phyloP scores from a whole-genome alignment of 2,888 invertebrate genomes.

The Linyphia triangularis region DNA sequence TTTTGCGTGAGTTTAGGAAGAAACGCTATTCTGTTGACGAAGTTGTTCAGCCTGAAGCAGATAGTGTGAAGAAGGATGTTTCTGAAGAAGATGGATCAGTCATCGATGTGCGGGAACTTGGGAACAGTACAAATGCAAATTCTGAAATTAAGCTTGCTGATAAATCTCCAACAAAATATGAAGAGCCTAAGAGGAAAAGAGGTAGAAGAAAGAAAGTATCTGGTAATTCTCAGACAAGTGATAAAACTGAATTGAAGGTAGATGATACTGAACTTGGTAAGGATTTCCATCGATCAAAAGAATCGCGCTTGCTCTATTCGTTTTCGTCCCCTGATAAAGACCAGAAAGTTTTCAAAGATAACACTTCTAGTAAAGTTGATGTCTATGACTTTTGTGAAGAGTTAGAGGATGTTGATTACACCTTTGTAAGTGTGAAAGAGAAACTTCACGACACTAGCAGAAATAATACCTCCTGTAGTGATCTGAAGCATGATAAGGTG shows the following conservation, averaged over 20 bases:
- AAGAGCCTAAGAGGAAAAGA: constrained; percentile 77
- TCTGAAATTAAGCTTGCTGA: constrained; percentile 24
- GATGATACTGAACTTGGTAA: constrained; percentile 71
- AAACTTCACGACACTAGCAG: constrained; percentile 60
- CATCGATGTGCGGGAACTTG: background rate
- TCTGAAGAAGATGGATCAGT: constrained; percentile 23
- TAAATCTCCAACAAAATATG: constrained; percentile 27
- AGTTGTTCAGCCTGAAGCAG: constrained; percentile 20
- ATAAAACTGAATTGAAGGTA: constrained; percentile 64
- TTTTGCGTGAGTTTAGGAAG: constrained; percentile 26
- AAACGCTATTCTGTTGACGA: constrained; percentile 40
- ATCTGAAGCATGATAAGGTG: constrained; percentile 20
- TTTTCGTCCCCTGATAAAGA: constrained; percentile 67
- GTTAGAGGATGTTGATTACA: constrained; percentile 85
- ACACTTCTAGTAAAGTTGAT: constrained; percentile 84
- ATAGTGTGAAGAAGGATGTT: constrained; percentile 37
- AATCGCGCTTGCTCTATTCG: constrained; percentile 62
- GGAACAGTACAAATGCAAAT: background rate
- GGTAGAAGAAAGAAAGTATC: constrained; percentile 78
- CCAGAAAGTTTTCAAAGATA: constrained; percentile 60
- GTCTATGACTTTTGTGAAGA: constrained; percentile 95
- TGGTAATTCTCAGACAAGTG: constrained; percentile 42
- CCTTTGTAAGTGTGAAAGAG: constrained; percentile 72
- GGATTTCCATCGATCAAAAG: constrained; percentile 70
- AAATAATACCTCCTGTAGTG: constrained; percentile 13